Evolutionary conservation across 2,888 invertebrate species (phyloP).

Genomic region (Zonitis immaculata): DNA sequence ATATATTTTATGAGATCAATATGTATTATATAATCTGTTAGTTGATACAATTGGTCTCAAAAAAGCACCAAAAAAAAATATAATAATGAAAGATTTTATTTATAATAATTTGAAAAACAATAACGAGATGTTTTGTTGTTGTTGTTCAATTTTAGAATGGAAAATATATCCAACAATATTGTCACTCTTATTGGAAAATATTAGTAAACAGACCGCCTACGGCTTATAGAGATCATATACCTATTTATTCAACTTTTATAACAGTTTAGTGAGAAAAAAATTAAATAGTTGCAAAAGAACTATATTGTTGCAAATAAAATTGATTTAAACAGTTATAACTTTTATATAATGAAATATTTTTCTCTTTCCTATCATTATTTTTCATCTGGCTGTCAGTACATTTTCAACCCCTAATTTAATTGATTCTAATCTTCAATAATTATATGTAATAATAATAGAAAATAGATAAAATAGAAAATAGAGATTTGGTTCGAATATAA

Average conservation of each 20-base stretch:
- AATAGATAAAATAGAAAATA: neutral
- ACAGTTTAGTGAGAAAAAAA: constrained; percentile 3
- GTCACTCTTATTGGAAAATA: neutral
- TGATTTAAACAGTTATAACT: neutral
- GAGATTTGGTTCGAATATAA: neutral
- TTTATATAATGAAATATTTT: neutral
- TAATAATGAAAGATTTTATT: too few relatives aligned
- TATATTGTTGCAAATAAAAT: constrained; percentile 3
- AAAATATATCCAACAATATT: too few relatives aligned
- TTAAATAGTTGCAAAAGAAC: neutral
- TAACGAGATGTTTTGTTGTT: too few relatives aligned
- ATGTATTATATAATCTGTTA: too few relatives aligned
- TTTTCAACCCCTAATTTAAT: too few relatives aligned
- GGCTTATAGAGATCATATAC: neutral
- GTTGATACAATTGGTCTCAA: too few relatives aligned
- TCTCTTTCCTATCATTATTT: too few relatives aligned
- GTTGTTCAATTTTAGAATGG: too few relatives aligned
- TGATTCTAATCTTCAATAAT: neutral
- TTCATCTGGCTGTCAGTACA: too few relatives aligned
- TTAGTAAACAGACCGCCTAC: neutral
- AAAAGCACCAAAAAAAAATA: too few relatives aligned
- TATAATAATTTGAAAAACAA: too few relatives aligned
- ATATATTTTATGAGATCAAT: too few relatives aligned
- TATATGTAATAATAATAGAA: neutral
- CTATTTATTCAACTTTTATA: constrained; percentile 1